Percentiles rank a stretch among this genome's conserved stretches.
Evolutionary conservation across 2,888 invertebrate species (phyloP).

Genomic region (Chymomyza caudatula): DNA sequence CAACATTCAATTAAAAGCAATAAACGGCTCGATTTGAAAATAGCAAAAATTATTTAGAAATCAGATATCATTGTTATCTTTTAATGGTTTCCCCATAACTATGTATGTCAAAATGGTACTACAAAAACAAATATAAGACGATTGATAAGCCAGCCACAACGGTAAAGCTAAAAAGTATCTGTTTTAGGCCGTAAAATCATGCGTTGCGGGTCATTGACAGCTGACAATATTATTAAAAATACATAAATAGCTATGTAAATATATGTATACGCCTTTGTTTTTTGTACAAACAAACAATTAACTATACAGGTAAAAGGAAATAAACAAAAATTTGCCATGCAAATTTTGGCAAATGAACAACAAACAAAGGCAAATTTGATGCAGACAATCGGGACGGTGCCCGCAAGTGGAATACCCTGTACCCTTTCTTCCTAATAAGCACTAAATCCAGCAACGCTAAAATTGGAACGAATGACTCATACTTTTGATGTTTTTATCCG

Average conservation of each 20-base stretch:
- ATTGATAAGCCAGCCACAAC: neutral
- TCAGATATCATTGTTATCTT: neutral
- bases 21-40: neutral
- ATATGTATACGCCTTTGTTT: conserved; percentile 1
- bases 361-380: neutral
- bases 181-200: neutral
- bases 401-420: no score
- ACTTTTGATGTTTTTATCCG: no score
- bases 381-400: no score
- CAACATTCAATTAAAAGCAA: no score
- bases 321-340: conserved; percentile 8
- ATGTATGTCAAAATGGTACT: neutral
- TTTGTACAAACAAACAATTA: neutral
- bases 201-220: conserved; percentile 42
- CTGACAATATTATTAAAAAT: neutral
- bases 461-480: no score
- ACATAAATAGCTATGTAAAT: neutral
- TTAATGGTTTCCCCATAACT: neutral
- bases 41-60: neutral
- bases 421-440: no score
- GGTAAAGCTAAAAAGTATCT: neutral
- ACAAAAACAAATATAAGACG: neutral
- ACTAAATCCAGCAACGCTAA: no score
- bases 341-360: conserved; percentile 1
- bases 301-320: neutral